Conservation (phyloP, 2,797 vertebrate genomes). For the Lates japonicus region DNA sequence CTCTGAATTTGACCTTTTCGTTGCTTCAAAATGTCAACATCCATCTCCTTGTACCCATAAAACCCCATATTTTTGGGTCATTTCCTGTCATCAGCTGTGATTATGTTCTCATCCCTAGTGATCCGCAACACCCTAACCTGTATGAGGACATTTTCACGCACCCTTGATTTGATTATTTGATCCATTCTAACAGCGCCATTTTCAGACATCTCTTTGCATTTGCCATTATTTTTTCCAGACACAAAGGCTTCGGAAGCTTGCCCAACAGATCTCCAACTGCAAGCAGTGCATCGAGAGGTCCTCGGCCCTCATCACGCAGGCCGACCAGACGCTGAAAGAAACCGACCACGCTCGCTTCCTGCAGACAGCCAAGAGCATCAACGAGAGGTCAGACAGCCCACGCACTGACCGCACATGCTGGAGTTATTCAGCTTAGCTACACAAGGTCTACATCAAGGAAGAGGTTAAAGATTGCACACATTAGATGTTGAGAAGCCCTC, state of each 20-base stretch:
- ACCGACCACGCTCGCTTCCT: conserved; percentile 97
- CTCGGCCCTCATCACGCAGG: conserved; percentile 95
- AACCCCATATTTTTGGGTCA: conserved; percentile 9
- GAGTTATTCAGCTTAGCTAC: conserved; percentile 3
- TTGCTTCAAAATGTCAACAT: conserved; percentile 24
- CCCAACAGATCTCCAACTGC: conserved; percentile 97
- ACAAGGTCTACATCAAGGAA: conserved; percentile 2
- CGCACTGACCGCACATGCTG: not conserved
- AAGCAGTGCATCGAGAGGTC: conserved; percentile 98
- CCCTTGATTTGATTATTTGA: not conserved
- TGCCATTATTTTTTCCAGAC: conserved; percentile 80
- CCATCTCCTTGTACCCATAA: not conserved
- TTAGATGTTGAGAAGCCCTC: conserved; percentile 11
- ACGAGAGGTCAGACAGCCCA: conserved; percentile 90
- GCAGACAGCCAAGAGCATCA: conserved; percentile 96
- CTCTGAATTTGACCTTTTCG: conserved; percentile 48
- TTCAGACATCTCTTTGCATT: conserved; percentile 8
- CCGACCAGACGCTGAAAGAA: conserved; percentile 97
- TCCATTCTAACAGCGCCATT: not conserved
- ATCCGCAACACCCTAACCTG: not conserved
- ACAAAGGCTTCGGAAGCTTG: conserved; percentile 94
- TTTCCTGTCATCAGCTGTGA: conserved; percentile 28
- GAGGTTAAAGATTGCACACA: conserved; percentile 14
- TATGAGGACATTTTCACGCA: not conserved
- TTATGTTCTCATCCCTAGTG: conserved; percentile 25